Conservation (phyloP, 1,140 invertebrate genomes). For the Trichonephila clavipes region DNA sequence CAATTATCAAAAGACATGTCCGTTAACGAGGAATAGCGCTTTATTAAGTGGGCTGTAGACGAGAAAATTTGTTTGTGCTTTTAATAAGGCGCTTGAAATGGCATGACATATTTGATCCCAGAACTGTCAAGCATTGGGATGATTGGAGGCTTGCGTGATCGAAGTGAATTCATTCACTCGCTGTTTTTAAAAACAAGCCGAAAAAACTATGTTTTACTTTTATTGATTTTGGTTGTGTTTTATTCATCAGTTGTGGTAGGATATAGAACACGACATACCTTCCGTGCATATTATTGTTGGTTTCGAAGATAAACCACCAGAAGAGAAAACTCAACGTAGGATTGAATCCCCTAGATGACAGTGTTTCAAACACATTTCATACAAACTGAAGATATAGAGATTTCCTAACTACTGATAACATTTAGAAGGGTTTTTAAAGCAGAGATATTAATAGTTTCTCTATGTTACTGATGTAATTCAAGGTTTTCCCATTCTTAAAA, state of each 20-base stretch:
- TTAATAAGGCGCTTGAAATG: constrained; percentile 65
- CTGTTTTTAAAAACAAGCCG: constrained; percentile 17
- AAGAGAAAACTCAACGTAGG: no score
- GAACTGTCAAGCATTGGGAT: constrained; percentile 37
- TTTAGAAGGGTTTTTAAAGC: no score
- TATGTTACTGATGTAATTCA: no score
- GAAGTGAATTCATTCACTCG: not conserved
- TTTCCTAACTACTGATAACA: no score
- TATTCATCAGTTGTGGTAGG: not conserved
- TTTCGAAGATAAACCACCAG: not conserved
- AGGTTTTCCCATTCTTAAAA: no score
- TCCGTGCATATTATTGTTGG: not conserved
- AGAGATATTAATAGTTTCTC: no score
- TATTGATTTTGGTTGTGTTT: not conserved
- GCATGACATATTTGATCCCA: constrained; percentile 65
- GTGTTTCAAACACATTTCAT: no score
- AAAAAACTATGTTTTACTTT: not conserved
- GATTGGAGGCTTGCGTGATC: constrained; percentile 56
- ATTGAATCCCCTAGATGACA: no score
- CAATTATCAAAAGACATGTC: constrained; percentile 67
- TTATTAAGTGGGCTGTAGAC: constrained; percentile 63
- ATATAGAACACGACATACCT: not conserved
- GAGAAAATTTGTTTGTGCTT: constrained; percentile 70
- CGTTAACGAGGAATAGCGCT: constrained; percentile 60
- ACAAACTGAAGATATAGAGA: no score